phyloP scores from a whole-genome alignment of 1,140 invertebrate genomes.

The Globodera ellingtonae region DNA sequence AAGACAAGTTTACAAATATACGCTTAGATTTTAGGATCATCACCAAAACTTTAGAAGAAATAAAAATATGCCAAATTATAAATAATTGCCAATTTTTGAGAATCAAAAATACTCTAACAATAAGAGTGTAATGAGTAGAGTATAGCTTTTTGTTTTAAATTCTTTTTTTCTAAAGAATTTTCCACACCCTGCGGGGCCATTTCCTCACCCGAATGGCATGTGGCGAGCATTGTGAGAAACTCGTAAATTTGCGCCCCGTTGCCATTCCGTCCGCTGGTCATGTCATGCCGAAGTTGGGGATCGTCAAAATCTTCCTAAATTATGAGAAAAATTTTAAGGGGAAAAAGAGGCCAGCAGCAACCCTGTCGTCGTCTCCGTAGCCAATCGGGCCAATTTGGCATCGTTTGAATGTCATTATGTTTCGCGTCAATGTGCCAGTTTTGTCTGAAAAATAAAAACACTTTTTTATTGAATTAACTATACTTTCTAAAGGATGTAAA shows the following conservation, averaged over 20 bases:
- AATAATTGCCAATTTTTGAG: too few species aligned
- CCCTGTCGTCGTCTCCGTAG: constrained; percentile 69
- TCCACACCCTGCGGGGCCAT: too few species aligned
- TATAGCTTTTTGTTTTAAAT: too few species aligned
- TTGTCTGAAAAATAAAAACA: constrained; percentile 34
- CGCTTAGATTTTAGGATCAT: too few species aligned
- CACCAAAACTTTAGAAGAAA: too few species aligned
- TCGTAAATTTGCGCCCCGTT: constrained; percentile 71
- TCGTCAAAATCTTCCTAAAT: constrained; percentile 52
- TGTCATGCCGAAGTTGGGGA: constrained; percentile 44
- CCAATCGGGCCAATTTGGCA: constrained; percentile 81
- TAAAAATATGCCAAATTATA: too few species aligned
- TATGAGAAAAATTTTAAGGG: neutral
- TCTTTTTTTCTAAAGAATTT: too few species aligned
- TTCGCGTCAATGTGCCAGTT: constrained; percentile 91
- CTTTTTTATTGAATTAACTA: too few species aligned
- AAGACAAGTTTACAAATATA: too few species aligned
- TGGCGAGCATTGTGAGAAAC: constrained; percentile 85
- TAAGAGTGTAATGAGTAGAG: too few species aligned
- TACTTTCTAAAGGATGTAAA: too few species aligned
- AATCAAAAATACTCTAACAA: too few species aligned
- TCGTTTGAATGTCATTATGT: constrained; percentile 95
- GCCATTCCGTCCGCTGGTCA: constrained; percentile 30
- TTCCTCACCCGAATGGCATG: constrained; percentile 81
- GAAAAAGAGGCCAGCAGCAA: neutral